phyloP scores from a whole-genome alignment of 2,113 vertebrate species.

The Aplodontia rufa region DNA sequence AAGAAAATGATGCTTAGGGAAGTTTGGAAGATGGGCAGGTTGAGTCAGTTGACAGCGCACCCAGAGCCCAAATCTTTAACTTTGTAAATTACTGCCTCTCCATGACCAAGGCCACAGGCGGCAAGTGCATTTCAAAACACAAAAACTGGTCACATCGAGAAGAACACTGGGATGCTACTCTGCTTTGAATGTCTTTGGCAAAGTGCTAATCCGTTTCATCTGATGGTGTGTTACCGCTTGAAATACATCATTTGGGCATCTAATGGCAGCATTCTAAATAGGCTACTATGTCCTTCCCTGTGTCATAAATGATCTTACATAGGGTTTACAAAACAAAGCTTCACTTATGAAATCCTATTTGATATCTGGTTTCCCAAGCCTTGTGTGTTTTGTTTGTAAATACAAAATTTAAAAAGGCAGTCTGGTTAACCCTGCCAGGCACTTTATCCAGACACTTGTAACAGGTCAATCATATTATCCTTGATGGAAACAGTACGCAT shows the following conservation, averaged over 20 bases:
- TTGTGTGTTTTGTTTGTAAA: background rate
- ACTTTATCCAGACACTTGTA: conserved; percentile 34
- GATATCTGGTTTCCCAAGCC: background rate
- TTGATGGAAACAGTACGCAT: conserved; percentile 32
- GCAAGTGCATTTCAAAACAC: background rate
- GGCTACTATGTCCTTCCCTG: background rate
- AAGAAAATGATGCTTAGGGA: background rate
- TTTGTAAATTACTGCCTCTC: background rate
- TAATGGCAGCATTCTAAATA: conserved; percentile 42
- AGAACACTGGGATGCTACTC: background rate
- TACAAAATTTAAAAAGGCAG: conserved; percentile 13
- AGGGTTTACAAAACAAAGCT: conserved; percentile 10
- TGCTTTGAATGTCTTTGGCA: background rate
- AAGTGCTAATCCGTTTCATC: background rate
- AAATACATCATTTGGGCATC: conserved; percentile 36
- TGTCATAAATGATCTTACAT: background rate
- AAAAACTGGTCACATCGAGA: background rate
- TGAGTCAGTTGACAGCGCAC: background rate
- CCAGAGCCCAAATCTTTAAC: background rate
- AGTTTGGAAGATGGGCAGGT: background rate
- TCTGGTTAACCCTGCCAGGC: conserved; percentile 29
- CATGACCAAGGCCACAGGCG: background rate
- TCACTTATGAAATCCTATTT: conserved; percentile 34
- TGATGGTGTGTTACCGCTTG: background rate
- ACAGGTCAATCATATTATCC: conserved; percentile 34